Conservation (phyloP, 1,140 invertebrate genomes). For the Lerema accius region DNA sequence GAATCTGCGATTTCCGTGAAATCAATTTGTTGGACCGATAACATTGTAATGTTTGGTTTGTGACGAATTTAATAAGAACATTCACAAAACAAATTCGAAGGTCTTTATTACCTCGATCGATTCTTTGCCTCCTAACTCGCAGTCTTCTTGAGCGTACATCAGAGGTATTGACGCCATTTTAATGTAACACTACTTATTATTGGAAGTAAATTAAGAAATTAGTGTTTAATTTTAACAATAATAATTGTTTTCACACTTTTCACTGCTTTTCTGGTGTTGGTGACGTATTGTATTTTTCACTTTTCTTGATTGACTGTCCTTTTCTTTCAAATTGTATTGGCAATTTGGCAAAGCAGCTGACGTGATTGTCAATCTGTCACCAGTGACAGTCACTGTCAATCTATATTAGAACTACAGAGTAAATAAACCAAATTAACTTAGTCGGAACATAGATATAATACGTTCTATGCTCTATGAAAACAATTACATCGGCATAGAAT, state of each 20-base stretch:
- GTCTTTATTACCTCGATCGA: slow-evolving; percentile 67
- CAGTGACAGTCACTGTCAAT: too few relatives aligned
- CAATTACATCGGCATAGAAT: too few relatives aligned
- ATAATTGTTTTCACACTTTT: not conserved
- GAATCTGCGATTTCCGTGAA: not conserved
- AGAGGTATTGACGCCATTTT: slow-evolving; percentile 79
- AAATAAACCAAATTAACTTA: too few relatives aligned
- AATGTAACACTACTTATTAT: not conserved
- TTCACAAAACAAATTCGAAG: slow-evolving; percentile 5
- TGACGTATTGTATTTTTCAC: not conserved
- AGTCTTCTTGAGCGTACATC: slow-evolving; percentile 84
- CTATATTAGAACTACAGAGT: too few relatives aligned
- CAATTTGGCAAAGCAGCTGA: too few relatives aligned
- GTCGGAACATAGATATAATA: too few relatives aligned
- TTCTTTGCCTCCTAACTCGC: slow-evolving; percentile 85
- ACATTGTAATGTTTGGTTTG: slow-evolving; percentile 31
- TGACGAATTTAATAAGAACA: slow-evolving; percentile 10
- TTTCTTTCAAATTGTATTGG: too few relatives aligned
- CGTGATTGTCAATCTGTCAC: too few relatives aligned
- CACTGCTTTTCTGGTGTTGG: not conserved
- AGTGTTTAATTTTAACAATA: not conserved
- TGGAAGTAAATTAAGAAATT: not conserved
- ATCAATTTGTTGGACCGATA: not conserved
- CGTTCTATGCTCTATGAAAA: too few relatives aligned
- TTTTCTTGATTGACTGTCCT: too few relatives aligned